Evolutionary conservation across 2,797 vertebrate genomes (phyloP).

Genomic region (Vireo griseus): DNA sequence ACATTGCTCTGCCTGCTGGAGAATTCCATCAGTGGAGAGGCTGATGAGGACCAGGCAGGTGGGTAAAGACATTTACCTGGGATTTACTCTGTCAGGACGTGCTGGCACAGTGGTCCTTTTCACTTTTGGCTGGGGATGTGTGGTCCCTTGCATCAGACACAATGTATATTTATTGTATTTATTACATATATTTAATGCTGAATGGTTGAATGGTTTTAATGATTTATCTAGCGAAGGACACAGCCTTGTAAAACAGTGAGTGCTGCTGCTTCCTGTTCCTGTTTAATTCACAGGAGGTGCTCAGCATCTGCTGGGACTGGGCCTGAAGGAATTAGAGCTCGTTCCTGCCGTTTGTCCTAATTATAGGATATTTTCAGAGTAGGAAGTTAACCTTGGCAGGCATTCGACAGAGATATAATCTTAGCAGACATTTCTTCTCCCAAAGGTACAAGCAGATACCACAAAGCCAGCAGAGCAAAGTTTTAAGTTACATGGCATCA

Average conservation of each 20-base stretch:
- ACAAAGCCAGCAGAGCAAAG: not conserved
- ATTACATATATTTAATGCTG: not conserved
- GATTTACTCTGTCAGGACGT: too few relatives aligned
- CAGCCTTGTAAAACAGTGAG: not conserved
- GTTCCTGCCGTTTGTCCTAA: not conserved
- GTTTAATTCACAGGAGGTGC: not conserved
- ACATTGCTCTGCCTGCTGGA: not conserved
- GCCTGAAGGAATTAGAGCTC: not conserved
- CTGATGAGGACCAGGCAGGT: not conserved
- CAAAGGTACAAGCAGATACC: not conserved
- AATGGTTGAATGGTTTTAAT: not conserved
- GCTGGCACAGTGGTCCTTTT: too few relatives aligned
- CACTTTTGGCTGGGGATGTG: too few relatives aligned
- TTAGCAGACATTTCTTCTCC: not conserved
- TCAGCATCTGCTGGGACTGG: not conserved
- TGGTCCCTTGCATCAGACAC: too few relatives aligned
- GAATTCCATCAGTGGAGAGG: not conserved
- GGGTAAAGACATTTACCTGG: not conserved
- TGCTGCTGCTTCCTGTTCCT: not conserved
- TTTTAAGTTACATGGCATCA: not conserved
- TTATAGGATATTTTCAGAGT: not conserved
- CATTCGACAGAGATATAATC: not conserved
- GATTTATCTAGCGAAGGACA: not conserved
- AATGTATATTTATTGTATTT: too few relatives aligned
- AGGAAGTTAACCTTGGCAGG: not conserved